Conservation (phyloP, 1,140 invertebrate species). For the Ostrea edulis region DNA sequence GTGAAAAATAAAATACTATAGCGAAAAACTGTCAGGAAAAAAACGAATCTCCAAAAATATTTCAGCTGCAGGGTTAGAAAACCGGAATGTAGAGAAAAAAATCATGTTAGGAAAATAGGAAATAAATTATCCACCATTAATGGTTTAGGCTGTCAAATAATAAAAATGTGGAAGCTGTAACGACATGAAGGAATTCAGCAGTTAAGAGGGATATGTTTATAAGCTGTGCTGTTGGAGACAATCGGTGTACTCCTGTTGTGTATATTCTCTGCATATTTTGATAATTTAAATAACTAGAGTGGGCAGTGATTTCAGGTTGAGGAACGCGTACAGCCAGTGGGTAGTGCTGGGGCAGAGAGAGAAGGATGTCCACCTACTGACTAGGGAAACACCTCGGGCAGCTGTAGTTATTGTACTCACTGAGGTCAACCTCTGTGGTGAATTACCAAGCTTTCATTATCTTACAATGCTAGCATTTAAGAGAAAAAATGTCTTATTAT, state of each 20-base stretch:
- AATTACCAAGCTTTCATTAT: too few species aligned
- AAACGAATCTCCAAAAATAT: background rate
- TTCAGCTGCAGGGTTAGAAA: constrained; percentile 1
- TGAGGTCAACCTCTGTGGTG: constrained; percentile 5
- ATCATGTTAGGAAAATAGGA: background rate
- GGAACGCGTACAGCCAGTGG: background rate
- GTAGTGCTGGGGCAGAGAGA: background rate
- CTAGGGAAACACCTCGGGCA: background rate
- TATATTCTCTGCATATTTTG: background rate
- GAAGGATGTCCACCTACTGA: constrained; percentile 25
- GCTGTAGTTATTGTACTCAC: background rate
- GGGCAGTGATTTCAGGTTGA: background rate
- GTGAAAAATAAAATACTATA: constrained; percentile 29
- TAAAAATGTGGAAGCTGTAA: background rate
- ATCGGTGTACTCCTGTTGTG: background rate
- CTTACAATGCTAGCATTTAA: background rate
- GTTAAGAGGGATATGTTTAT: background rate
- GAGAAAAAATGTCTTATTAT: background rate
- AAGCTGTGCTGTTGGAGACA: constrained; percentile 12
- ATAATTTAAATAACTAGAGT: background rate
- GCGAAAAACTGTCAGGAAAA: constrained; percentile 11
- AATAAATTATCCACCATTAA: constrained; percentile 28
- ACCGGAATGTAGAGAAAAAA: constrained; percentile 8
- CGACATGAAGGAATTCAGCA: background rate
- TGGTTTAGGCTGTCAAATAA: constrained; percentile 20